Base-by-base conservation (phyloP, 2,113 vertebrate species). In the Tauraco erythrolophus region DNA sequence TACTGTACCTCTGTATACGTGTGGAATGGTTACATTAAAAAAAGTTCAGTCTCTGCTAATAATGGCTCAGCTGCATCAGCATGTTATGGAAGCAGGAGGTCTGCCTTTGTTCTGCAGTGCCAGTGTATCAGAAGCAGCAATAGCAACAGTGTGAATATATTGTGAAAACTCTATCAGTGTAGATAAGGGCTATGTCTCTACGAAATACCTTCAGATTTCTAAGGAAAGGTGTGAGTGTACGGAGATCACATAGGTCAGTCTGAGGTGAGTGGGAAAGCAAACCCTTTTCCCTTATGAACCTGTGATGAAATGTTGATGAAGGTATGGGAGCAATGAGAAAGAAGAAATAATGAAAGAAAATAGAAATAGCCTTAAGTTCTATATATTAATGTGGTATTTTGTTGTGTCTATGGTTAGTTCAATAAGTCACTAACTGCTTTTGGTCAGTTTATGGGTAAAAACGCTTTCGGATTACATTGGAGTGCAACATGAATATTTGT, bases 1-100 rank as follows among this genome's bases (percentile, higher is more conserved):
- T 19, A 8, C 11, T 64, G 28, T 85, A 50, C 11, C 17, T 72
- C n/a, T 74, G 0, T 18, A 3, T 53, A 39, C 0, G 0, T 64
- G 50, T 39, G 35, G 19, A 77, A 7, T n/a, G 37, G 19, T 31
- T 72, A n/a, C n/a, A 9, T 37, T 50, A 31, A 58, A 77, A 51
- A 43, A 76, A 39, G 12, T 39, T 78, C 21, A 8, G 10, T 74
- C 28, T 56, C 71, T 75, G 57, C 79, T 91, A 19, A 35, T 56
- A 54, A 19, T 75, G 65, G 30, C 51, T 88, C 5, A 50, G 31
- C 74, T 48, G 31, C 37, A n/a, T 57, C 51, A 31, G 11, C 27
- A 22, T 45, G 21, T 51, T 62, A 58, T 0, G 1, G 56, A 51
- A 62, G 30, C 0, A 0, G 56, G 58, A 93, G 39, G 9, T 88